Base-by-base conservation (phyloP, 92 coral and sea anemone species). In the Porites rus region DNA sequence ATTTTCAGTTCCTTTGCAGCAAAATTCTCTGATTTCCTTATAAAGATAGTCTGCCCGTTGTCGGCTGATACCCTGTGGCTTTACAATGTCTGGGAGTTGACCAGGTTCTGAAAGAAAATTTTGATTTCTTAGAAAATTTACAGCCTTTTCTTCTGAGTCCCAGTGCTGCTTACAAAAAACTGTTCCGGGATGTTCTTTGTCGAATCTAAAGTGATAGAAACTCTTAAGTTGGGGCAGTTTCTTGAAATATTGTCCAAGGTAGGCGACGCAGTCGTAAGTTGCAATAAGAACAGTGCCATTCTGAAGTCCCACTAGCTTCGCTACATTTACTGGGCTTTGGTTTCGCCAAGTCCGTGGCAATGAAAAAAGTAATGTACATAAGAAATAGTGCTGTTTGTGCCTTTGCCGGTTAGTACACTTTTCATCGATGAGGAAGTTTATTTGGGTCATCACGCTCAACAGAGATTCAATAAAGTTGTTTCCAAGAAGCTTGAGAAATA, bases 221-320 rank as follows among this genome's bases (percentile, higher is more conserved):
- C 21, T 67, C 65, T 77, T 81, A 28, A 90, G 66, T 25, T 74
- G 58, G 7, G 93, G 92, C 18, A 90, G n/a, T 51, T 90, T 85
- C 24, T 21, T 71, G 77, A 91, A 91, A 70, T 63, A 88, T 6
- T 31, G 78, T 6, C 63, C 77, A 19, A 92, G 75, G 62, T 11
- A 85, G 21, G 75, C 7, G 0, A 81, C 81, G 94, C 96, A 93
- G 84, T 90, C 94, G 46, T 93, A 90, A 16, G 81, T 82, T 1
- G 87, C 88, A 54, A 88, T 91, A n/a, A 58, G 38, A 3, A 87
- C 89, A 22, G 85, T 76, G 2, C 93, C 94, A 65, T 93, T 79
- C 74, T 93, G 94, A 18, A 74, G 73, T 22, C 96, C 96, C 7
- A 85, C 89, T 12, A 87, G 85, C 60, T 90, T 73, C 0, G 92